A percentile compares a stretch with the other conserved stretches of the same genome.
phyloP scores from a whole-genome alignment of 2,797 vertebrate genomes.

The Enteromius unitaeniatus region DNA sequence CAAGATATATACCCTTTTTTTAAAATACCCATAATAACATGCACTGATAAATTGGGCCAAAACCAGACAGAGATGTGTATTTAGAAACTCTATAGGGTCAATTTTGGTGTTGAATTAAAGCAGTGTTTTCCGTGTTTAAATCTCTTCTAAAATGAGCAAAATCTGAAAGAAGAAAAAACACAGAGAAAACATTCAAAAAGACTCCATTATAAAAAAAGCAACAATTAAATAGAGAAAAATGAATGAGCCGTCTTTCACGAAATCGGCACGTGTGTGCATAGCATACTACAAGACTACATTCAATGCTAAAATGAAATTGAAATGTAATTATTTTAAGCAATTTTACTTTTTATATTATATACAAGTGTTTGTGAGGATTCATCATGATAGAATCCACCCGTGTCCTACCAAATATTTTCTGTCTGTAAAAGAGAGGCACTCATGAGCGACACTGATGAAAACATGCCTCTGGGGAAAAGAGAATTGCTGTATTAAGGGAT shows the following conservation, averaged over 20 bases:
- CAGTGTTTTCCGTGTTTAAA: not conserved
- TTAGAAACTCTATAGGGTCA: not conserved
- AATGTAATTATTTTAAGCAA: constrained; percentile 70
- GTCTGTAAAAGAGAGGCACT: not conserved
- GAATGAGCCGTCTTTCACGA: constrained; percentile 73
- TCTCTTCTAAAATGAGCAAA: not conserved
- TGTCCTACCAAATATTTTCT: constrained; percentile 27
- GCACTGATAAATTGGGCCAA: not conserved
- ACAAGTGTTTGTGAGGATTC: constrained; percentile 59
- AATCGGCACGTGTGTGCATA: constrained; percentile 67
- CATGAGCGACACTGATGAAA: not conserved
- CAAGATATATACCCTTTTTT: not conserved
- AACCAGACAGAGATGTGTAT: not conserved
- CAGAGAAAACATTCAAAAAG: not conserved
- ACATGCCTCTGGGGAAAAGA: not conserved
- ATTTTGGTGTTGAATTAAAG: not conserved
- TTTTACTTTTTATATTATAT: constrained; percentile 50
- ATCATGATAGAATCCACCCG: constrained; percentile 58
- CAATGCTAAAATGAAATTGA: constrained; percentile 65
- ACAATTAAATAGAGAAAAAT: constrained; percentile 66
- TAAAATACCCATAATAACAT: not conserved
- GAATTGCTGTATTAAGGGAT: not conserved
- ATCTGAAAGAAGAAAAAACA: not conserved
- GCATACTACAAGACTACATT: constrained; percentile 65
- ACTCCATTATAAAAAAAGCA: constrained; percentile 63